Evolutionary conservation across 1,140 invertebrate species (phyloP).

Genomic region (Teleopsis dalmanni): DNA sequence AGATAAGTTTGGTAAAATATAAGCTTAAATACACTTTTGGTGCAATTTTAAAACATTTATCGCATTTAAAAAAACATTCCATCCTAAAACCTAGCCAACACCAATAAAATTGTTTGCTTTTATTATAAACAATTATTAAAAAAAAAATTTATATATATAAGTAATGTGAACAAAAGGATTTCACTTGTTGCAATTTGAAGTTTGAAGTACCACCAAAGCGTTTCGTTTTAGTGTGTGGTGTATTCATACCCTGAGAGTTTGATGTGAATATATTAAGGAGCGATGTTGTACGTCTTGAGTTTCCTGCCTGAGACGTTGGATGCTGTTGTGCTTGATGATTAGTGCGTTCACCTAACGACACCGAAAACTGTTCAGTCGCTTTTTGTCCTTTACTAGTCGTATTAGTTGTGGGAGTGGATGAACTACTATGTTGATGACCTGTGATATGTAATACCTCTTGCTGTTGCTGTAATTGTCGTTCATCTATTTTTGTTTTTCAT

Average conservation of each 20-base stretch:
- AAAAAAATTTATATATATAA: no score
- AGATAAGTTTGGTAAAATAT: no score
- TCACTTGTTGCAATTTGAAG: no score
- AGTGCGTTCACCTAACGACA: constrained; percentile 6
- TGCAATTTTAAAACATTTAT: no score
- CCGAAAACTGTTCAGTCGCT: constrained; percentile 2
- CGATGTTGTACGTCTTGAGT: constrained; percentile 85
- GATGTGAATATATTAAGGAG: constrained; percentile 90
- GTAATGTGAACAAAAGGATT: no score
- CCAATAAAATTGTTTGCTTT: no score
- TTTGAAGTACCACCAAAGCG: no score
- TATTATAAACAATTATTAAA: no score
- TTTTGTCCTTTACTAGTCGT: constrained; percentile 18
- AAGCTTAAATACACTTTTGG: no score
- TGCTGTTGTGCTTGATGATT: constrained; percentile 3
- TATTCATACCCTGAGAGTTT: constrained; percentile 74
- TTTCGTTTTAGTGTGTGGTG: not conserved
- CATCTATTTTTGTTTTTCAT: no score
- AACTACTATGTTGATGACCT: constrained; percentile 3
- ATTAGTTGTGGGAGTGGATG: constrained; percentile 24
- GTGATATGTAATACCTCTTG: constrained; percentile 21
- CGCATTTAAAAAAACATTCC: no score
- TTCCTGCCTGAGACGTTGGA: constrained; percentile 47
- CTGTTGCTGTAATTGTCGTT: not conserved
- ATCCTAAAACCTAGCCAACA: no score